Evolutionary conservation across 1,140 invertebrate species (phyloP).

Genomic region (Drosophila ficusphila): DNA sequence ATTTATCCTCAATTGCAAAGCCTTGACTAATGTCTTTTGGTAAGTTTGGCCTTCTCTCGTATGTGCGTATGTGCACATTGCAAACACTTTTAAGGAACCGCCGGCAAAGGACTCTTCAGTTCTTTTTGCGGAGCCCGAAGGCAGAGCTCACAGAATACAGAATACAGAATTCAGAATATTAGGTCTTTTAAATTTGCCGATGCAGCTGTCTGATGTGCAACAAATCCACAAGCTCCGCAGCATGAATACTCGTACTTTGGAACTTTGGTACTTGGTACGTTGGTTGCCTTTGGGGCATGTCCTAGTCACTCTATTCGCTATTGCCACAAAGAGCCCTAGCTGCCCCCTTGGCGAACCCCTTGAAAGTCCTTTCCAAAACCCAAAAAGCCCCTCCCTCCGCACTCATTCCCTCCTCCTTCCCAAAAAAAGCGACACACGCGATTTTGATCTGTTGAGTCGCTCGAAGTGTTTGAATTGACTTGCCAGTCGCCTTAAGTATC

Average conservation of each 20-base stretch:
- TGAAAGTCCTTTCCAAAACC: neutral
- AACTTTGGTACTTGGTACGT: too few relatives aligned
- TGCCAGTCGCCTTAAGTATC: conserved; percentile 63
- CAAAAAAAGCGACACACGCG: conserved; percentile 31
- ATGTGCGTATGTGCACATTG: too few relatives aligned
- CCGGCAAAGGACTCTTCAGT: too few relatives aligned
- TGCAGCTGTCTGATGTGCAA: neutral
- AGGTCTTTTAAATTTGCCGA: conserved; percentile 10
- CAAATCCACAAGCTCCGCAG: neutral
- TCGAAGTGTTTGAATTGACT: conserved; percentile 62
- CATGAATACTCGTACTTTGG: too few relatives aligned
- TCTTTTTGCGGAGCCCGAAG: neutral
- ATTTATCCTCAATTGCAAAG: too few relatives aligned
- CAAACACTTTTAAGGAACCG: neutral
- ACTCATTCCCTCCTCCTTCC: too few relatives aligned
- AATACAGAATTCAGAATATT: too few relatives aligned
- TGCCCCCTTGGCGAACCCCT: too few relatives aligned
- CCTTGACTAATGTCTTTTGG: too few relatives aligned
- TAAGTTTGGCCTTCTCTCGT: too few relatives aligned
- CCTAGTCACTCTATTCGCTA: conserved; percentile 7
- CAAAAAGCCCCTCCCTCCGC: too few relatives aligned
- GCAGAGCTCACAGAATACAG: neutral
- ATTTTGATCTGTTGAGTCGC: conserved; percentile 71
- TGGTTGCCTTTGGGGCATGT: conserved; percentile 17
- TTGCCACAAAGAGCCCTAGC: too few relatives aligned